phyloP scores from a whole-genome alignment of 2,113 vertebrate species.

The Garra rufa region DNA sequence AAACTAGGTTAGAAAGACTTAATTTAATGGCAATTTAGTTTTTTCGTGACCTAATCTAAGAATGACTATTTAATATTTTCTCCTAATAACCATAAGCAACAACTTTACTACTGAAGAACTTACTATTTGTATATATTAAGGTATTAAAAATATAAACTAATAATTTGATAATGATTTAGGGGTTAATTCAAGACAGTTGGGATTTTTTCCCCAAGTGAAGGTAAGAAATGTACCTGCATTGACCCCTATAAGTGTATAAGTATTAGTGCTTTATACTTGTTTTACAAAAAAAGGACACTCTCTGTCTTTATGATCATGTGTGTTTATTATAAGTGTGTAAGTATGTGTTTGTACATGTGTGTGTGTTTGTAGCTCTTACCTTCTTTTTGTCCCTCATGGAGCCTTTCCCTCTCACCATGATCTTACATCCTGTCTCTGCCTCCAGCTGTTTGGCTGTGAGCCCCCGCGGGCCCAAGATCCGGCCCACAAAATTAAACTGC shows the following conservation, averaged over 20 bases:
- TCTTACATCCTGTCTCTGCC: conserved; percentile 92
- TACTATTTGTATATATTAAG: neutral
- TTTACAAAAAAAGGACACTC: neutral
- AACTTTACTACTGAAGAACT: neutral
- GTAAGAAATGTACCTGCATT: neutral
- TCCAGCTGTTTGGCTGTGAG: conserved; percentile 91
- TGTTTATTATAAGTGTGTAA: neutral
- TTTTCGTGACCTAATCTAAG: neutral
- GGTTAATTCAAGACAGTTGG: neutral
- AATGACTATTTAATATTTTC: neutral
- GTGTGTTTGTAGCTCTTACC: conserved; percentile 70
- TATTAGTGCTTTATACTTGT: neutral
- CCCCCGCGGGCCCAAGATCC: conserved; percentile 90
- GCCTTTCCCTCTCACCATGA: conserved; percentile 93
- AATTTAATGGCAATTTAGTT: neutral
- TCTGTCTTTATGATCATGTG: neutral
- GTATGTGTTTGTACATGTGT: neutral
- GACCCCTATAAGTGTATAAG: neutral
- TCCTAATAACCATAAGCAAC: neutral
- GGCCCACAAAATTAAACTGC: conserved; percentile 92
- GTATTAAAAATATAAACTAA: neutral
- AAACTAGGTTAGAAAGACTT: neutral
- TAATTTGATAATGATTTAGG: neutral
- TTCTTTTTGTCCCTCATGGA: conserved; percentile 94
- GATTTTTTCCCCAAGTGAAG: too few species aligned